Evolutionary conservation across 2,888 invertebrate species (phyloP).

Genomic region (Temnothorax rugatulus): DNA sequence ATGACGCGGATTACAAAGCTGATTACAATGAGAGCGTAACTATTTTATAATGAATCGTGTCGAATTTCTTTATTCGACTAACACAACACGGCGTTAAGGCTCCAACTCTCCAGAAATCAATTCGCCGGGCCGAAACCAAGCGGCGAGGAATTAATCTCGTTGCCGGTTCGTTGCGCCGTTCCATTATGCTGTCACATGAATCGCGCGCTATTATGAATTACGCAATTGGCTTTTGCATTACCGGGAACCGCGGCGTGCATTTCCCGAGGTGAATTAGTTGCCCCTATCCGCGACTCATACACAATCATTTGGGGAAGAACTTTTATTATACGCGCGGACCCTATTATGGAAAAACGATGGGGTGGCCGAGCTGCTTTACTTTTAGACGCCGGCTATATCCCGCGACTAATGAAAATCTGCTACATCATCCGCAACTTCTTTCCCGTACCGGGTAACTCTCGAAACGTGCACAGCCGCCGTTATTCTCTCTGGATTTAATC

Average conservation of each 20-base stretch:
- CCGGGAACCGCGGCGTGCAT: background rate
- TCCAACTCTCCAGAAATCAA: constrained; percentile 23
- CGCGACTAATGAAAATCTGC: constrained; percentile 23
- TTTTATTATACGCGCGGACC: background rate
- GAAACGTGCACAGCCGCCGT: background rate
- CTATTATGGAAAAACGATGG: constrained; percentile 32
- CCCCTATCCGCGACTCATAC: background rate
- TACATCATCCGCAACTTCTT: background rate
- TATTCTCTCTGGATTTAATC: constrained; percentile 52
- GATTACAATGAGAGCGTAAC: constrained; percentile 19
- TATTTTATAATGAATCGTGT: constrained; percentile 1
- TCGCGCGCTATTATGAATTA: constrained; percentile 36
- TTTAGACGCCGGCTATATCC: background rate
- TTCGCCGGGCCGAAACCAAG: constrained; percentile 19
- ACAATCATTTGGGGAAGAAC: constrained; percentile 8
- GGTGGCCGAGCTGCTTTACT: background rate
- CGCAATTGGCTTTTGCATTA: constrained; percentile 33
- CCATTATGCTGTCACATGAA: constrained; percentile 44
- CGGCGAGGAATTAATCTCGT: constrained; percentile 45
- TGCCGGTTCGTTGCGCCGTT: constrained; percentile 43
- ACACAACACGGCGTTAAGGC: constrained; percentile 11
- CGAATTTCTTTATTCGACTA: background rate
- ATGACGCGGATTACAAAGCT: background rate
- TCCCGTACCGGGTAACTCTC: background rate
- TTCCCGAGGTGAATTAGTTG: constrained; percentile 12